Evolutionary conservation across 2,797 vertebrate genomes (phyloP), one percentile per base, ranked within the genome.

Genomic region (Siniperca obscura): DNA sequence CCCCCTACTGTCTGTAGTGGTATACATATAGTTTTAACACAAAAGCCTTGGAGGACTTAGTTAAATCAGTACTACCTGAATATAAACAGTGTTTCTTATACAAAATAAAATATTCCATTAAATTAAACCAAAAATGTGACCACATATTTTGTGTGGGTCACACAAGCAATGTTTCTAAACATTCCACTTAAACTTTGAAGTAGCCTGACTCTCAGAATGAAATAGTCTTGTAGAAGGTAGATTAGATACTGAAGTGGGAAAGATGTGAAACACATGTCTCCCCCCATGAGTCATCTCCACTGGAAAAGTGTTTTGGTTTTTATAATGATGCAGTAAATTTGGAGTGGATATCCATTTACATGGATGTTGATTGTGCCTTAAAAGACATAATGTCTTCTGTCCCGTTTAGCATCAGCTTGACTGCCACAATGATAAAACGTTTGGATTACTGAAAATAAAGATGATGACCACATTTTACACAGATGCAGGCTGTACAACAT

Each of bases 251-350:
- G 21, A 57, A 62, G 65, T 44, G 56, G 46, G 12, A 62, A 44
- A 78, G 11, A 69, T 30, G n/a, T 48, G 27, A 76, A 72, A 78
- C 72, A n/a, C 65, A 62, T 22, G 16, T 66, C n/a, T 75, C 14
- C 30, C 30, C n/a, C 27, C 1, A 6, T 50, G 46, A 66, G 34
- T 77, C 60, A 59, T 60, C 57, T 30, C 34, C 2, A 5, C 53
- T 62, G 61, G 70, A 34, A 62, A 27, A 61, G 22, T 64, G 67
- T 36, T 87, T 9, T 56, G 27, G 21, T 70, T 78, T 61, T 48
- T 36, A 59, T 40, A 72, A 59, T 78, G 71, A 69, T 75, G 79
- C 48, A 34, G 30, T 44, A 16, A 42, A 64, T 60, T 14, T 68
- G 56, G 21, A 17, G 44, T 44, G 61, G 14, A 40, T 7, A 11